Base-by-base conservation (phyloP, 2,888 invertebrate genomes). In the Autographa gamma region DNA sequence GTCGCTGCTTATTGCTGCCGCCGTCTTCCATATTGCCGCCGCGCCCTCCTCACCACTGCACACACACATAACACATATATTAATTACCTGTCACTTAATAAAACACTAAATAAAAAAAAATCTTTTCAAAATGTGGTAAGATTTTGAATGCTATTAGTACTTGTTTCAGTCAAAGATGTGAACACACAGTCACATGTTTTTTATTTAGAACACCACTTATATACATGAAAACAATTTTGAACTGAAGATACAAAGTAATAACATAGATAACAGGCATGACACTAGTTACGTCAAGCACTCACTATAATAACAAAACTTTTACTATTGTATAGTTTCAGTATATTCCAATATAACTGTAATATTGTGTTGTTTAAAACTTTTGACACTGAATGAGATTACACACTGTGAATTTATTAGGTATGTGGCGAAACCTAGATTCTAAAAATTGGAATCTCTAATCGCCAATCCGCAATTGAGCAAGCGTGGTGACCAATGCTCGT, bases 21-120 rank as follows among this genome's bases (percentile, higher is more conserved):
- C 96, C 97, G 96, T 97, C 97, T 89, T 97, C 97, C 96, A 97
- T 97, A 87, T 95, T 97, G 91, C 96, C 96, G 93, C 96, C 95
- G 92, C 92, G 90, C 92, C 92, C 96, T 91, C 94, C 92, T 90
- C 93, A 90, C 89, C 95, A 92, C 95, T 94, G 88, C 64, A 82
- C 74, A 79, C 67, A 67, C 74, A 78, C 68, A 67, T 43, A 76
- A 66, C 13, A 60, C 38, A 59, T 41, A 32, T 16, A n/a, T 16
- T 4, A 18, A 18, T 6, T 54, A 19, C 4, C 11, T 52, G 18
- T 34, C 34, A 34, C 6, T 34, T 8, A 34, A 34, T n/a, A 8
- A 5, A 34, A 34, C 34, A 6, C 34, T 34, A 34, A 34, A 34
- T 34, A 4, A 34, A 34, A 34, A 25, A 25, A 25, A 25, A 25